Base-by-base conservation (phyloP, 2,888 invertebrate species). In the Isotomurus palustris region DNA sequence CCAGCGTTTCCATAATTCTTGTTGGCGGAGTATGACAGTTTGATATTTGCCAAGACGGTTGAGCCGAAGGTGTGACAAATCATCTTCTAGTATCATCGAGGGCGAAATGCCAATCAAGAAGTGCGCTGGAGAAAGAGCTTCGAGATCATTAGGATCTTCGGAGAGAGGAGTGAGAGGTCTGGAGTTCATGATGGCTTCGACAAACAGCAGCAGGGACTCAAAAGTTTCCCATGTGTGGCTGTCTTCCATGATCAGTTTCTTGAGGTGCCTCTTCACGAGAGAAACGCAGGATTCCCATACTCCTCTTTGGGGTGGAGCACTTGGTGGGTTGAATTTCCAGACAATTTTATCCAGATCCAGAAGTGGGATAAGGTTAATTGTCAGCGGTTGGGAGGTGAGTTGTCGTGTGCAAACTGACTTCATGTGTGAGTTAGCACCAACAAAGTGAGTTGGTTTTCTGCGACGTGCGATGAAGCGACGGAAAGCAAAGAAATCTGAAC, bases 91-190 rank as follows among this genome's bases (percentile, higher is more conserved):
- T 29, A 49, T 24, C 2, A 21, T 60, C n/a, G 45, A 62, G 0
- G 70, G 51, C 3, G 71, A 44, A 17, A 62, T 49, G 27, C 72
- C 72, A 29, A 73, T 64, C 2, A 74, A 52, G 44, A 73, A 72
- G 47, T 74, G 74, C 1, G 66, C 71, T 22, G 73, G 73, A 8
- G 72, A 72, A 2, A 73, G 56, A 3, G 66, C 62, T 5, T 64
- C 58, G 12, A 69, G 55, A 51, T 71, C 71, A 5, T 56, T 25
- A 0, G 67, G 63, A 51, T 71, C 71, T 2, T 60, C 45, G 6
- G 72, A 70, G 1, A 72, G 2, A 1, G 70, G 67, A 17, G 61
- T 64, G 6, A 72, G 22, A 5, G 72, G 72, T 22, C 72, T 57
- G 1, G 71, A 72, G 51, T 72, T 72, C 14, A 72, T 54, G 3